Conservation (phyloP, 2,797 vertebrate species). For the Acipenser ruthenus region DNA sequence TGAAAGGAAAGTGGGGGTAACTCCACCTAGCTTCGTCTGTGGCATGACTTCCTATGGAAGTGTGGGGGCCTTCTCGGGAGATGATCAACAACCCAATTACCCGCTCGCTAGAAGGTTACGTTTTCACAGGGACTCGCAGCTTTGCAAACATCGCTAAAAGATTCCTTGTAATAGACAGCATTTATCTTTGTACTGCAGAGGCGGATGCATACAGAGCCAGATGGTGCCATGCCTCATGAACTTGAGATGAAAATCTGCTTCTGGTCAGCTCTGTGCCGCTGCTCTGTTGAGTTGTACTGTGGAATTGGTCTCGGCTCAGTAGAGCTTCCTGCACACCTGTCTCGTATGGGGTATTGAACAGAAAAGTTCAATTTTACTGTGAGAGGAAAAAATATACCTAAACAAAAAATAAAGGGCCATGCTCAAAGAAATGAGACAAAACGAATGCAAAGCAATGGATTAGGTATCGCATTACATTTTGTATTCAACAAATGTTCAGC, state of each 20-base stretch:
- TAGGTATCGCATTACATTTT: too few species aligned
- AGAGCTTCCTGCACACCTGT: constrained; percentile 11
- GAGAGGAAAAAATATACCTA: too few species aligned
- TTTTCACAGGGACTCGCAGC: constrained; percentile 17
- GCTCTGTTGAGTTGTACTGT: not conserved
- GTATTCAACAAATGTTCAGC: too few species aligned
- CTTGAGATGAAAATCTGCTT: constrained; percentile 26
- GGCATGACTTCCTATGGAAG: constrained; percentile 2
- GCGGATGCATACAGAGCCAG: constrained; percentile 19
- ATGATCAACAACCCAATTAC: constrained; percentile 18
- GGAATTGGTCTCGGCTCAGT: constrained; percentile 15
- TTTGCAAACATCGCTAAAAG: constrained; percentile 14
- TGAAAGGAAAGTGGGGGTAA: constrained; percentile 3
- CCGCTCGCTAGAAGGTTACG: constrained; percentile 5
- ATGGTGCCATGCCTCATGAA: constrained; percentile 28
- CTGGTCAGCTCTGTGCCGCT: constrained; percentile 27
- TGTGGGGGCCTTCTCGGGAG: constrained; percentile 1
- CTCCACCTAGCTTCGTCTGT: not conserved
- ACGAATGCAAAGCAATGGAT: too few species aligned
- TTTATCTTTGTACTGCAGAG: constrained; percentile 21
- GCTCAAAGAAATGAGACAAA: too few species aligned
- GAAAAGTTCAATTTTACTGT: not conserved
- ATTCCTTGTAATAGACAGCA: constrained; percentile 9
- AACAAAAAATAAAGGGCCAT: too few species aligned
- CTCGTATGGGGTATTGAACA: not conserved